Conservation (phyloP, 1,140 invertebrate species). For the Drosophila novamexicana region DNA sequence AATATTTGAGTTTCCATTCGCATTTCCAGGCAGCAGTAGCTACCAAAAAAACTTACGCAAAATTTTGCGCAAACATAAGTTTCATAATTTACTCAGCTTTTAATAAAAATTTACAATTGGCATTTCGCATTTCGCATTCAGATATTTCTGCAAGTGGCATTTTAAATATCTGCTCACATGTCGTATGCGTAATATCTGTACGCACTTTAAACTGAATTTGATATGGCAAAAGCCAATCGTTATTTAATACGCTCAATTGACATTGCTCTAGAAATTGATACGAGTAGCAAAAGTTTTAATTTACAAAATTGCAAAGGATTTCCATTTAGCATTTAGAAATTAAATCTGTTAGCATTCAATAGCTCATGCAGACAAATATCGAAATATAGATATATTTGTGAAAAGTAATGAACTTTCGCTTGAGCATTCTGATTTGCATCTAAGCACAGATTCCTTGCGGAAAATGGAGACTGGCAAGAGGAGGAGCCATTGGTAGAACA, state of each 20-base stretch:
- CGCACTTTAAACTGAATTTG: background rate
- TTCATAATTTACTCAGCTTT: constrained; percentile 22
- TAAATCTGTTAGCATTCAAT: constrained; percentile 48
- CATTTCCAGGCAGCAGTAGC: background rate
- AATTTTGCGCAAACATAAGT: constrained; percentile 45
- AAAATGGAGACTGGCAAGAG: background rate
- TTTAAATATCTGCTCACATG: background rate
- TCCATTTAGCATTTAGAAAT: constrained; percentile 49
- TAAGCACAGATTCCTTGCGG: constrained; percentile 29
- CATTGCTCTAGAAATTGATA: background rate
- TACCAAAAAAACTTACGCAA: constrained; percentile 20
- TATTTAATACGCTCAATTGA: constrained; percentile 7
- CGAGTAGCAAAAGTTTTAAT: background rate
- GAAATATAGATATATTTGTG: background rate
- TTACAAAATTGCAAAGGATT: background rate
- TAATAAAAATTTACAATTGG: constrained; percentile 1
- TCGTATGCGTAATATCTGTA: constrained; percentile 13
- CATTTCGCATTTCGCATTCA: constrained; percentile 3
- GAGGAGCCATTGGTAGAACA: background rate
- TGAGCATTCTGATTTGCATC: constrained; percentile 26
- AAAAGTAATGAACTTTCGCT: constrained; percentile 9
- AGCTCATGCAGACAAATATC: constrained; percentile 1
- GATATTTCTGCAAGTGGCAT: background rate
- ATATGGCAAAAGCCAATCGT: background rate
- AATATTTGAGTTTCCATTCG: constrained; percentile 43